These are phyloP conservation scores for Hyperoplus immaculatus DNA, from an alignment of 2,797 vertebrate species.

Conservation along the genomic window DNA sequence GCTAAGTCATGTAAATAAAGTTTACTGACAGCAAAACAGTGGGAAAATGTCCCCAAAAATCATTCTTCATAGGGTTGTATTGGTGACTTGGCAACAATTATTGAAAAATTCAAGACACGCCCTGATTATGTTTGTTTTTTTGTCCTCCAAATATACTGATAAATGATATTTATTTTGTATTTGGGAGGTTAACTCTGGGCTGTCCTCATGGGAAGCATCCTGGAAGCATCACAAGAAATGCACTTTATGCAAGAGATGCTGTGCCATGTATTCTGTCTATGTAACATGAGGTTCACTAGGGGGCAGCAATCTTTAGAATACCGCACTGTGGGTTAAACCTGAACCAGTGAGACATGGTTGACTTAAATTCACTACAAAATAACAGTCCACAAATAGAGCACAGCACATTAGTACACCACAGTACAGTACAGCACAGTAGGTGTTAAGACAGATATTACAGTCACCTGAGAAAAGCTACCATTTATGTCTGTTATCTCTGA, in stretches of 20 bases:
- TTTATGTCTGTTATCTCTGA: background rate
- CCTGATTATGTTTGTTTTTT: slow-evolving; percentile 54
- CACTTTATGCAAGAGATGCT: slow-evolving; percentile 7
- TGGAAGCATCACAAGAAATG: slow-evolving; percentile 15
- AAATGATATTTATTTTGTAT: slow-evolving; percentile 46
- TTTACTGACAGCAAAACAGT: slow-evolving; percentile 23
- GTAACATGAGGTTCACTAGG: slow-evolving; percentile 77
- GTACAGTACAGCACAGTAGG: too few relatives aligned
- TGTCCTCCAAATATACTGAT: slow-evolving; percentile 38
- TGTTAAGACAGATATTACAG: background rate
- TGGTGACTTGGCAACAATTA: slow-evolving; percentile 19
- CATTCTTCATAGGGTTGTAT: slow-evolving; percentile 43
- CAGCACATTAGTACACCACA: too few relatives aligned
- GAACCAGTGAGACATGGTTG: background rate
- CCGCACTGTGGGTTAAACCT: background rate
- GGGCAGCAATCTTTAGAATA: slow-evolving; percentile 82
- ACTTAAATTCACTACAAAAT: background rate
- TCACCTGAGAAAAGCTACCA: background rate
- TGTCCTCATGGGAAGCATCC: slow-evolving; percentile 37
- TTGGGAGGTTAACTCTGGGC: slow-evolving; percentile 1
- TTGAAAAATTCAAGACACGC: slow-evolving; percentile 12
- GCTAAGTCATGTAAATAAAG: slow-evolving; percentile 60
- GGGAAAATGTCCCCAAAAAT: slow-evolving; percentile 55
- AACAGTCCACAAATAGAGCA: background rate
- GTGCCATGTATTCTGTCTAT: slow-evolving; percentile 12